Conservation (phyloP, 1,140 invertebrate genomes). For the Saccostrea cuccullata region DNA sequence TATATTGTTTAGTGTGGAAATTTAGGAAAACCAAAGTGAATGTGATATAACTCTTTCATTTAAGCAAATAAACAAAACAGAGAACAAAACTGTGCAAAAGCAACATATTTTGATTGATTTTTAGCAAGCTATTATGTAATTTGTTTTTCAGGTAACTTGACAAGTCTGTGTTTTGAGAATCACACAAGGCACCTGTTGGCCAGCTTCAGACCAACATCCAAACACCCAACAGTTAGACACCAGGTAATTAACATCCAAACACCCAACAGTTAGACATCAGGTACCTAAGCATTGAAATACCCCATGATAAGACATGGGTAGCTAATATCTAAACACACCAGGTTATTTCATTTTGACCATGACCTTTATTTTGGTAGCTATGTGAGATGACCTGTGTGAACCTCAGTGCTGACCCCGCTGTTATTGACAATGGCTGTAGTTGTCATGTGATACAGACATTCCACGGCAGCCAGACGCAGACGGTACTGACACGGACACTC, state of each 20-base stretch:
- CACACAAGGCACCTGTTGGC: conserved; percentile 82
- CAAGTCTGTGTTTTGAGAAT: conserved; percentile 84
- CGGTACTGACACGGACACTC: conserved; percentile 83
- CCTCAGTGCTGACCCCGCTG: conserved; percentile 52
- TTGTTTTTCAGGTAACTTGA: conserved; percentile 78
- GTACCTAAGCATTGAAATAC: no score
- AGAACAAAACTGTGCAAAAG: no score
- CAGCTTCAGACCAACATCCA: conserved; percentile 77
- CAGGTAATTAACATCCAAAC: conserved; percentile 77
- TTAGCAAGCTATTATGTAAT: not conserved
- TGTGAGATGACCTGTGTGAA: conserved; percentile 68
- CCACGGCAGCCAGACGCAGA: conserved; percentile 83
- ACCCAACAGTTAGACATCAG: conserved; percentile 83
- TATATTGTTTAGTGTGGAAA: no score
- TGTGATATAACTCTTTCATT: no score
- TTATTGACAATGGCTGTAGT: conserved; percentile 66
- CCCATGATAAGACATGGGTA: no score
- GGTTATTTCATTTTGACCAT: no score
- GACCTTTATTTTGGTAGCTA: conserved; percentile 52
- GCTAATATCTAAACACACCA: no score
- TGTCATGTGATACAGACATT: conserved; percentile 83
- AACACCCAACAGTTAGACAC: conserved; percentile 82
- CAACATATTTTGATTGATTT: no score
- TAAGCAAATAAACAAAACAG: no score
- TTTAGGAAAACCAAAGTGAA: no score